Evolutionary conservation across 2,888 invertebrate genomes (phyloP).

Genomic region (Cephus runcator): DNA sequence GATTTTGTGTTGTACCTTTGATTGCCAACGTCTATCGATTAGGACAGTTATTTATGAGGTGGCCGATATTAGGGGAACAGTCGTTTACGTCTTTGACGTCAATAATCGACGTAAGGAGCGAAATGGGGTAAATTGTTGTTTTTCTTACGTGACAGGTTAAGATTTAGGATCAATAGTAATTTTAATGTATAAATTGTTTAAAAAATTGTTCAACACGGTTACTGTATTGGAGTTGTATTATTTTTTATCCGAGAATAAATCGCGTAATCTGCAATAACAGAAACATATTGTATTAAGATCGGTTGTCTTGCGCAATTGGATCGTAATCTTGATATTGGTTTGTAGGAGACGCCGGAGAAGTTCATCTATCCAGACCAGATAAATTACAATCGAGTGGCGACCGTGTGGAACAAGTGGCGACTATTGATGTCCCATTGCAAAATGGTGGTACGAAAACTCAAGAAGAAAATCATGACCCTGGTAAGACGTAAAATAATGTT

Average conservation of each 20-base stretch:
- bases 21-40: neutral
- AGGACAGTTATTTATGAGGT: neutral
- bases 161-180: neutral
- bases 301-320: neutral
- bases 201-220: neutral
- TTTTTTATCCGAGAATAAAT: neutral
- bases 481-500: conserved; percentile 38
- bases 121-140: neutral
- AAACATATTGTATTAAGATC: neutral
- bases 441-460: conserved; percentile 63
- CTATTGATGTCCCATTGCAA: conserved; percentile 61
- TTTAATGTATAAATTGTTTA: neutral
- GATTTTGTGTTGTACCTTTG: neutral
- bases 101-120: neutral
- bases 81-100: neutral
- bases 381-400: conserved; percentile 60
- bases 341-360: conserved; percentile 53
- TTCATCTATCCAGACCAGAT: conserved; percentile 69
- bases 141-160: neutral
- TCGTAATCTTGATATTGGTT: neutral
- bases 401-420: conserved; percentile 58
- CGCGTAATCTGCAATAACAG: neutral
- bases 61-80: neutral
- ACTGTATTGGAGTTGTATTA: neutral
- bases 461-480: conserved; percentile 60